Evolutionary conservation across 1,140 invertebrate species (phyloP), one percentile per base, ranked within the genome.

Genomic region (Drosophila persimilis): DNA sequence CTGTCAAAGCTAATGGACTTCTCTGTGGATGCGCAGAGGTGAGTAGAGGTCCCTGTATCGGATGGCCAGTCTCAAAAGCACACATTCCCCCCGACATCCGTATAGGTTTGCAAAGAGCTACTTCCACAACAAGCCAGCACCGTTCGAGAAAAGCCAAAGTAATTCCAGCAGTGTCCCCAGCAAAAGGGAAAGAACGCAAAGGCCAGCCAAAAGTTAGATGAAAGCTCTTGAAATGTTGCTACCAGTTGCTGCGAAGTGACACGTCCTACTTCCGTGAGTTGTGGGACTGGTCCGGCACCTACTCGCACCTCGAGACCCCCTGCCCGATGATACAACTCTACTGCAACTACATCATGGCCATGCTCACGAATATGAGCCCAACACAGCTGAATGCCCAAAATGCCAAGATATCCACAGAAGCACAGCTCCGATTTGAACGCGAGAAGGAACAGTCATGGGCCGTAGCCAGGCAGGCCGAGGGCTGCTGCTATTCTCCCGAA

Each of bases 281-380:
- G 58, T 95, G 94, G 94, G 93, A 94, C 46, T 95, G 95, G 95
- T 94, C 93, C 1, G 78, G 89, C 41, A 90, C 91, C 31, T 94
- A 92, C 90, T 77, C 93, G 89, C 62, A 74, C 45, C 53, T 61
- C n/a, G 35, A 45, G 29, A 69, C 72, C 13, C 55, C 45, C 7
- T 66, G 65, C 26, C 59, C 54, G 31, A 51, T 80, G 3, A 46
- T 78, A 15, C 62, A 78, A 39, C 55, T 91, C 0, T 90, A 90
- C 58, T 74, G 45, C 53, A 90, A 89, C 70, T 93, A 95, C 61
- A 94, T 94, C 56, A 75, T 95, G n/a, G 92, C 92, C 24, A 92
- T 95, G 54, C 71, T 95, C 35, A 92, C 93, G 2, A 92, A 93
- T 43, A 94, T 95, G 92, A 93, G 93, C 41, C 93, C 94, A 78